Percentiles rank a stretch among this genome's conserved stretches.
Conservation (phyloP, 2,888 invertebrate species). For the Archaeoteleia sp. region DNA sequence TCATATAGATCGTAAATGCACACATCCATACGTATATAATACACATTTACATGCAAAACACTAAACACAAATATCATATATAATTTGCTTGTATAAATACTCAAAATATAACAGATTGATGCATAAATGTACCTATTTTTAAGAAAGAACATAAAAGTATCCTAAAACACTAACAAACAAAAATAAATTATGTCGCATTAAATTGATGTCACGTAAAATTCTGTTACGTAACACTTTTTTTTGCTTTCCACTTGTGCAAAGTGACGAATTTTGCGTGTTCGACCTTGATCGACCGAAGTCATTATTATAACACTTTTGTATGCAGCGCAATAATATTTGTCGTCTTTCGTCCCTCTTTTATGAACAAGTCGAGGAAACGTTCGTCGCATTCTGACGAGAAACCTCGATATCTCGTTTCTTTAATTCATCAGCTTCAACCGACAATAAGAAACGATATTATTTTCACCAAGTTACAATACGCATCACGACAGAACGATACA, state of each 20-base stretch:
- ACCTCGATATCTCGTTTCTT: slow-evolving; percentile 8
- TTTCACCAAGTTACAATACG: not conserved
- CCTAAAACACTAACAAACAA: no score
- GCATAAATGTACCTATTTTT: no score
- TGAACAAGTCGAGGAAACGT: slow-evolving; percentile 17
- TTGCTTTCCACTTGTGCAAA: not conserved
- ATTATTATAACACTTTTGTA: slow-evolving; percentile 20
- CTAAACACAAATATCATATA: no score
- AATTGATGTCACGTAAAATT: no score
- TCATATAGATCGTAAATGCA: no score
- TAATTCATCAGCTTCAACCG: slow-evolving; percentile 1
- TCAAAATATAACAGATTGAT: no score
- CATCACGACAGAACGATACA: no score
- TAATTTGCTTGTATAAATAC: no score
- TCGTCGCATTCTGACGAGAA: slow-evolving; percentile 17
- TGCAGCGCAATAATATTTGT: slow-evolving; percentile 14
- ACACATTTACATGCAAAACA: no score
- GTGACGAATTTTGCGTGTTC: slow-evolving; percentile 6
- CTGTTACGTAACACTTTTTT: not conserved
- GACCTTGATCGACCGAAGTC: slow-evolving; percentile 10
- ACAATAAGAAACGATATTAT: not conserved
- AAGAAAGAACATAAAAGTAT: no score
- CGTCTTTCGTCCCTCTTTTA: slow-evolving; percentile 14
- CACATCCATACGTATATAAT: no score
- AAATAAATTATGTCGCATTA: no score